phyloP scores from a whole-genome alignment of 2,888 invertebrate species.

The Dusona sp. region DNA sequence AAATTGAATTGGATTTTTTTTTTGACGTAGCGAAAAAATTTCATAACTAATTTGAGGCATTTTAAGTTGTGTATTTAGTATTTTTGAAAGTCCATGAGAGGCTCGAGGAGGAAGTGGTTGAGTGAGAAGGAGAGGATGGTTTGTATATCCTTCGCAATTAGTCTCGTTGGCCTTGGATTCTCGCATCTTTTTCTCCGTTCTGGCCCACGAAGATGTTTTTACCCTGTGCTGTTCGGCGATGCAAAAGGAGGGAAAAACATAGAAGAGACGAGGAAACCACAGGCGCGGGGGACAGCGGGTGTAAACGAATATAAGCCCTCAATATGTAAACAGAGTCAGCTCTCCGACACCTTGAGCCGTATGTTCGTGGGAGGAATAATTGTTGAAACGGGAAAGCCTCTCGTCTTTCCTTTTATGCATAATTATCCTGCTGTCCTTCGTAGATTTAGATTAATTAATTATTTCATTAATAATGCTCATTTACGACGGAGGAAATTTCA shows the following conservation, averaged over 20 bases:
- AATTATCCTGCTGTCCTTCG: too few relatives aligned
- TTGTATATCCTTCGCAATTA: conserved; percentile 54
- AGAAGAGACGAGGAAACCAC: conserved; percentile 2
- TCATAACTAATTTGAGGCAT: neutral
- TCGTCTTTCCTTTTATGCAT: neutral
- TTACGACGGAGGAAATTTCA: too few relatives aligned
- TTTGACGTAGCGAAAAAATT: neutral
- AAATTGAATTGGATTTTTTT: neutral
- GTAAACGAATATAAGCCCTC: neutral
- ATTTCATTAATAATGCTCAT: too few relatives aligned
- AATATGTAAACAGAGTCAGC: conserved; percentile 28
- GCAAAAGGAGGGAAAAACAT: conserved; percentile 31
- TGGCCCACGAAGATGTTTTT: neutral
- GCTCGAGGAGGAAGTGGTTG: neutral
- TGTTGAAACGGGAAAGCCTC: neutral
- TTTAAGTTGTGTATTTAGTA: neutral
- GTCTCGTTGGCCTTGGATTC: conserved; percentile 29
- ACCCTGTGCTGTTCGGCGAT: neutral
- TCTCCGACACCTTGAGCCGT: neutral
- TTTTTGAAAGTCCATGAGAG: neutral
- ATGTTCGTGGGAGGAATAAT: conserved; percentile 10
- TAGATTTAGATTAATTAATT: neutral
- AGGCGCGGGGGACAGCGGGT: conserved; percentile 7
- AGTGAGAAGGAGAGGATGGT: neutral
- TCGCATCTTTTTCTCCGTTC: conserved; percentile 36